These are phyloP conservation scores for Desmodus rotundus DNA, from an alignment of 2,113 vertebrate species.

Conservation along the genomic window DNA sequence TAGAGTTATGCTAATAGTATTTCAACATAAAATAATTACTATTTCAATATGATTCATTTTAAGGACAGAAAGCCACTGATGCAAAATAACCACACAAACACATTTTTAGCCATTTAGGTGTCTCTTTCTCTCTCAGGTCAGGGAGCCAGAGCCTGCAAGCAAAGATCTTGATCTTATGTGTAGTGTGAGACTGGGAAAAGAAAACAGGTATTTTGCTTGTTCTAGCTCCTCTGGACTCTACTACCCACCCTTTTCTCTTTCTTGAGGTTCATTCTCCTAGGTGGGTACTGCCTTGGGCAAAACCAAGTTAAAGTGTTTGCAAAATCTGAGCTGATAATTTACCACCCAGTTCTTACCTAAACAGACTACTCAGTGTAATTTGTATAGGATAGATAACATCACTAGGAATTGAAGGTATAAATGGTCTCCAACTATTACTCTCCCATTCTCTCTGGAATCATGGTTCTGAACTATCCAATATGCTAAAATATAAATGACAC, in stretches of 20 bases:
- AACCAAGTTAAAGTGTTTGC: not conserved
- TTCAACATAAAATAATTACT: not conserved
- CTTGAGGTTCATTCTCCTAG: not conserved
- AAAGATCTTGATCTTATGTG: too few species aligned
- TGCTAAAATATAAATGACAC: not conserved
- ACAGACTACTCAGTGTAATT: not conserved
- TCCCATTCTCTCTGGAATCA: not conserved
- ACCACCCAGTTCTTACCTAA: not conserved
- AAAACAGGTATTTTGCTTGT: too few species aligned
- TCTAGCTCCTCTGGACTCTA: not conserved
- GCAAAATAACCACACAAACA: not conserved
- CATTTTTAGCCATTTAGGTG: not conserved
- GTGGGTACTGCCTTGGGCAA: not conserved
- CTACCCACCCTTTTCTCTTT: not conserved
- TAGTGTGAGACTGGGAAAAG: not conserved
- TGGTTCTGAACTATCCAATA: not conserved
- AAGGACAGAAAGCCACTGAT: not conserved
- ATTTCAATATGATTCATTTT: not conserved
- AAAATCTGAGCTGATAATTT: not conserved
- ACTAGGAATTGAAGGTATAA: not conserved
- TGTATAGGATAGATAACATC: not conserved
- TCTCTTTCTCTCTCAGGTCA: not conserved
- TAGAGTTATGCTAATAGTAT: not conserved
- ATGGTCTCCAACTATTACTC: not conserved
- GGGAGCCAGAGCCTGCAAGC: not conserved